Evolutionary conservation across 2,113 vertebrate species (phyloP).

Genomic region (Cromileptes altivelis): DNA sequence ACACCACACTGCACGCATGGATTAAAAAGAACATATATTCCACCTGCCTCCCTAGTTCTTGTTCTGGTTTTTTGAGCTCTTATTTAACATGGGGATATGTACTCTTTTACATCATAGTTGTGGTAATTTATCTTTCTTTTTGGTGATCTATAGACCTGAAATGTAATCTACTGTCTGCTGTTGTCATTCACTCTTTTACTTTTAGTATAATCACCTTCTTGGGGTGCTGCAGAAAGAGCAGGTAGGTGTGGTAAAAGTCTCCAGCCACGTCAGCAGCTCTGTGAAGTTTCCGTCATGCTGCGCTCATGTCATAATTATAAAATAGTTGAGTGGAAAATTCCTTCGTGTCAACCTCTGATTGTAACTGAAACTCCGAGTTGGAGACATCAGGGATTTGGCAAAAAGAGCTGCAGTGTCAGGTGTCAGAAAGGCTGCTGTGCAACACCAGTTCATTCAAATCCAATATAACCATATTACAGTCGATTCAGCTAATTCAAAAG

Average conservation of each 20-base stretch:
- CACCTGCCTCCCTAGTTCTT: background rate
- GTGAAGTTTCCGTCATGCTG: background rate
- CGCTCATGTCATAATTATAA: background rate
- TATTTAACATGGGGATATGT: too few relatives aligned
- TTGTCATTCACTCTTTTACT: background rate
- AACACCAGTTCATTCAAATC: too few relatives aligned
- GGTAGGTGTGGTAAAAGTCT: background rate
- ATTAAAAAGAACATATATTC: constrained; percentile 6
- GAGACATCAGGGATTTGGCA: background rate
- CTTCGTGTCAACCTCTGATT: background rate
- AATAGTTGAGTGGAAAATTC: background rate
- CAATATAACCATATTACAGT: too few relatives aligned
- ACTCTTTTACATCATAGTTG: background rate
- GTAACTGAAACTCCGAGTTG: background rate
- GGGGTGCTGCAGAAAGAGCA: background rate
- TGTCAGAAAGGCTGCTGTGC: too few relatives aligned
- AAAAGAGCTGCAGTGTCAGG: background rate
- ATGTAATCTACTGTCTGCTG: too few relatives aligned
- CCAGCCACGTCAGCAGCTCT: background rate
- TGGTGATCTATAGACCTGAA: background rate
- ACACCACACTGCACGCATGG: background rate
- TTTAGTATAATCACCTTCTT: background rate
- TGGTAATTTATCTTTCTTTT: background rate
- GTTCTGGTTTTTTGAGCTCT: background rate
- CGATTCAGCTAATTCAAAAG: too few relatives aligned